A percentile compares a stretch with the other conserved stretches of the same genome.
Conservation (phyloP, 2,888 invertebrate genomes). For the Drosophila lutescens region DNA sequence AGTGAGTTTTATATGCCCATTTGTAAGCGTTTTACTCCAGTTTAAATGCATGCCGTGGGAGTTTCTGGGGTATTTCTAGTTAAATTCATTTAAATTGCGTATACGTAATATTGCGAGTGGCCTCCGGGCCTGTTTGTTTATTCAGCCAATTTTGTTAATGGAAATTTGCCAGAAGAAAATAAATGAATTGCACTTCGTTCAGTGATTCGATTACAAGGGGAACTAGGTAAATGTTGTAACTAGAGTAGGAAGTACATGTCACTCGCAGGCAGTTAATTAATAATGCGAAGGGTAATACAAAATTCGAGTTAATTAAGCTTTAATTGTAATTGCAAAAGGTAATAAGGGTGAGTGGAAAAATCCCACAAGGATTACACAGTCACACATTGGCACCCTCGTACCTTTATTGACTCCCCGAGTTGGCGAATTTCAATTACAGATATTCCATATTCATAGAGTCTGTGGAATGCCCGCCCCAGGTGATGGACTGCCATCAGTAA, state of each 20-base stretch:
- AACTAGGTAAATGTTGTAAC: conserved; percentile 7
- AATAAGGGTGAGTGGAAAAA: conserved; percentile 1
- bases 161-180: conserved; percentile 23
- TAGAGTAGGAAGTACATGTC: conserved; percentile 1
- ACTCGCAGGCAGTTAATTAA: conserved; percentile 25
- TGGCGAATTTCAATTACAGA: conserved; percentile 36
- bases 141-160: conserved; percentile 42
- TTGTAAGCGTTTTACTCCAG: conserved; percentile 42
- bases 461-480: conserved; percentile 16
- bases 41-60: conserved; percentile 64
- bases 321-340: conserved; percentile 43
- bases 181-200: conserved; percentile 29
- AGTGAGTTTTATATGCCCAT: conserved; percentile 55
- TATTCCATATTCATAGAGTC: conserved; percentile 35
- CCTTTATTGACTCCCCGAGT: background rate
- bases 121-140: conserved; percentile 17
- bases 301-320: conserved; percentile 56
- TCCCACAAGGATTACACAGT: conserved; percentile 9
- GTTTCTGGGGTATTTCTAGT: conserved; percentile 49
- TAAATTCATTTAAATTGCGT: conserved; percentile 57
- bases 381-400: conserved; percentile 15
- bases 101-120: conserved; percentile 14
- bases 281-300: conserved; percentile 29
- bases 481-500: conserved; percentile 34
- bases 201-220: conserved; percentile 11